Evolutionary conservation across 1,140 invertebrate genomes (phyloP).

Genomic region (Drosophila kohkoa): DNA sequence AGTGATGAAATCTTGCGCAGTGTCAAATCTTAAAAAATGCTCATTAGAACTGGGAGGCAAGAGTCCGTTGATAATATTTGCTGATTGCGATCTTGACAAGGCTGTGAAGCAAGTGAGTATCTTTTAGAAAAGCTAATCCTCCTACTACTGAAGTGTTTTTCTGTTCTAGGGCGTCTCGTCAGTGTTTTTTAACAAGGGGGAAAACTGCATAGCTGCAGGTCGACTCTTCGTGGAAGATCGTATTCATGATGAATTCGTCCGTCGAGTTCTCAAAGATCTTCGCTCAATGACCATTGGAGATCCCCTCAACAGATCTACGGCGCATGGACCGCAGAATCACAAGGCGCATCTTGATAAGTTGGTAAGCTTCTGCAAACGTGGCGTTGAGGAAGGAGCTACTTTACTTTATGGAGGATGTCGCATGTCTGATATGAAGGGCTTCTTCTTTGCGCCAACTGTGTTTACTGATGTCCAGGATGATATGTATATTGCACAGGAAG

Average conservation of each 20-base stretch:
- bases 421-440: conserved; percentile 89
- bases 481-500: conserved; percentile 96
- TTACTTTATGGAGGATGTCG: conserved; percentile 93
- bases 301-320: conserved; percentile 94
- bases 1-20: conserved; percentile 95
- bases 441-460: conserved; percentile 96
- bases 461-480: conserved; percentile 96
- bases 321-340: conserved; percentile 98
- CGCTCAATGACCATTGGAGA: conserved; percentile 96
- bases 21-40: conserved; percentile 96
- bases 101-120: conserved; percentile 93
- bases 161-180: conserved; percentile 91
- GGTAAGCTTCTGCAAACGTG: conserved; percentile 90
- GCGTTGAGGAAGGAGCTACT: conserved; percentile 94
- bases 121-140: background rate
- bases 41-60: conserved; percentile 98
- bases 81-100: conserved; percentile 96
- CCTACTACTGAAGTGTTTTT: conserved; percentile 32
- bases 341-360: conserved; percentile 95
- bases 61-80: conserved; percentile 96
- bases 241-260: conserved; percentile 95
- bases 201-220: conserved; percentile 99
- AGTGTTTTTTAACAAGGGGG: conserved; percentile 99
- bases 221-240: conserved; percentile 95
- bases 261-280: conserved; percentile 92